A percentile compares a stretch with the other conserved stretches of the same genome.
phyloP scores from a whole-genome alignment of 2,797 vertebrate genomes.

The Danio choprae region DNA sequence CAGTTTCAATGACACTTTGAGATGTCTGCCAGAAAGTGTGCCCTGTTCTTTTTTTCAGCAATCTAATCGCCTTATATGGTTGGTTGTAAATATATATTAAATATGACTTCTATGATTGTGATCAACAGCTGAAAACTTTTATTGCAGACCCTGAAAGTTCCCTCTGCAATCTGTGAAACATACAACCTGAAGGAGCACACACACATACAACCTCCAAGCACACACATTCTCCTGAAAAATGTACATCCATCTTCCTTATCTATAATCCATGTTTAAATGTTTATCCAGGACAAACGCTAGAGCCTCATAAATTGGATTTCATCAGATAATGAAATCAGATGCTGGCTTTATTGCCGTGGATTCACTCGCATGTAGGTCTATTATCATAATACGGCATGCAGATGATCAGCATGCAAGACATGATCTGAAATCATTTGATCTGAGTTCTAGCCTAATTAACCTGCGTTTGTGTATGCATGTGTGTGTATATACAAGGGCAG shows the following conservation, averaged over 20 bases:
- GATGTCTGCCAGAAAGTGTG: too few species aligned
- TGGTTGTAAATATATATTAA: too few species aligned
- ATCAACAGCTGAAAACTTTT: conserved; percentile 15
- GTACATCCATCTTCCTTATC: conserved; percentile 38
- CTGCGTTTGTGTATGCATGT: conserved; percentile 22
- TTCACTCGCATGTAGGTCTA: background rate
- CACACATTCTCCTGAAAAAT: conserved; percentile 12
- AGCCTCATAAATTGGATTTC: conserved; percentile 44
- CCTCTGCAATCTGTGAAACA: conserved; percentile 21
- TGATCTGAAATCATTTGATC: conserved; percentile 37
- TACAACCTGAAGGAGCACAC: background rate
- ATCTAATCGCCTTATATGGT: too few species aligned
- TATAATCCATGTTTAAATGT: conserved; percentile 45
- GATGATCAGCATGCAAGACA: conserved; percentile 36
- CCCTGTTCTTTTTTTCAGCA: too few species aligned
- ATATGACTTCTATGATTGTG: background rate
- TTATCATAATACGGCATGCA: conserved; percentile 19
- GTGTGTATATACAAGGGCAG: conserved; percentile 31
- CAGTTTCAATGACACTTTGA: too few species aligned
- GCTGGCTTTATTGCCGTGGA: conserved; percentile 25
- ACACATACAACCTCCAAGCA: too few species aligned
- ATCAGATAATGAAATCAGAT: conserved; percentile 52
- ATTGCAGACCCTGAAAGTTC: background rate
- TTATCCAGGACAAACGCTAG: conserved; percentile 48
- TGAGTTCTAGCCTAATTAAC: conserved; percentile 38